These are phyloP conservation scores for Solenopsis invicta DNA, from an alignment of 1,140 invertebrate species.

Conservation along the genomic window DNA sequence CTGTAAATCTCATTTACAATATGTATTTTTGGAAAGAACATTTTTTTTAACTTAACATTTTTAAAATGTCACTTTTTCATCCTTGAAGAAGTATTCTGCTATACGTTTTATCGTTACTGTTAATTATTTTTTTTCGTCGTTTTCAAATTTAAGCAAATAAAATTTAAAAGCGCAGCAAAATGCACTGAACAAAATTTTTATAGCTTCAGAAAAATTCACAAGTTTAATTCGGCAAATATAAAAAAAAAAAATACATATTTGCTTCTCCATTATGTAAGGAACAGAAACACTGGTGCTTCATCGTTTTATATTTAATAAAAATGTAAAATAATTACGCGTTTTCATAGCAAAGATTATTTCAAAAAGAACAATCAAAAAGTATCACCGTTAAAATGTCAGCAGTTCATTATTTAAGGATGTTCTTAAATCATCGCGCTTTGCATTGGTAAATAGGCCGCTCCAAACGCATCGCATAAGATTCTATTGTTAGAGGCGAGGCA, in stretches of 20 bases:
- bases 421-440: conserved; percentile 45
- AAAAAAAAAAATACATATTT: not conserved
- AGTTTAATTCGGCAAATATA: not conserved
- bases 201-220: not conserved
- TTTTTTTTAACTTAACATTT: not conserved
- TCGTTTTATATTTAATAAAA: not conserved
- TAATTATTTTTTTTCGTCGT: not conserved
- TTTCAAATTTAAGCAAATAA: conserved; percentile 15
- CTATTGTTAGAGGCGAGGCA: conserved; percentile 25
- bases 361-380: not conserved
- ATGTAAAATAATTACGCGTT: not conserved
- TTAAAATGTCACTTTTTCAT: not conserved
- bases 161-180: not conserved
- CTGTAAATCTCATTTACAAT: not conserved
- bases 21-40: not conserved
- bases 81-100: not conserved
- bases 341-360: not conserved
- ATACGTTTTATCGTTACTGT: not conserved
- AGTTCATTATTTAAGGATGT: conserved; percentile 13
- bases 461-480: conserved; percentile 35
- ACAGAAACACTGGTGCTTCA: not conserved
- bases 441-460: conserved; percentile 20
- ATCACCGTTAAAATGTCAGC: conserved; percentile 27
- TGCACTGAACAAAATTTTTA: not conserved
- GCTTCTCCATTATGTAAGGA: not conserved